phyloP scores from a whole-genome alignment of 1,140 invertebrate species.

The Armadillidium nasatum region DNA sequence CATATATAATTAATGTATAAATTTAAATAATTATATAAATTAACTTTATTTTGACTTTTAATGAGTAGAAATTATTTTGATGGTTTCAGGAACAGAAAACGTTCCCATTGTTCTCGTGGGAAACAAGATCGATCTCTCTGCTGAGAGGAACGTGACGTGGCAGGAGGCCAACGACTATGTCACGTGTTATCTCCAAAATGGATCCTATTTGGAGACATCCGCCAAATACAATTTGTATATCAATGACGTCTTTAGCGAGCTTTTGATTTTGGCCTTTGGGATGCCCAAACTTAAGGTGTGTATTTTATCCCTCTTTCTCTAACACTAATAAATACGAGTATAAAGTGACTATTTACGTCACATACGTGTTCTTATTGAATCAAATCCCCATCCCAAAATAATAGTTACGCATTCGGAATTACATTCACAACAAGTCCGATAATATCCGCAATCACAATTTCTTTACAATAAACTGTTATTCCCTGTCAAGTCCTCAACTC shows the following conservation, averaged over 20 bases:
- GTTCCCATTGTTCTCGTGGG: constrained; percentile 29
- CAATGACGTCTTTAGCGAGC: constrained; percentile 45
- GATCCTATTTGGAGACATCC: constrained; percentile 46
- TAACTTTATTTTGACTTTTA: not conserved
- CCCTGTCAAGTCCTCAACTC: too few species aligned
- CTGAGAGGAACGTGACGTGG: constrained; percentile 40
- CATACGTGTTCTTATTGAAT: too few species aligned
- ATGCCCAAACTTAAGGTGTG: constrained; percentile 25
- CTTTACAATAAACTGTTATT: too few species aligned
- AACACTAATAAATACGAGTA: too few species aligned
- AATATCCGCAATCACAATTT: too few species aligned
- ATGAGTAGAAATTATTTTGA: not conserved
- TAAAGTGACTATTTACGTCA: too few species aligned
- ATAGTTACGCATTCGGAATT: too few species aligned
- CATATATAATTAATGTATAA: too few species aligned
- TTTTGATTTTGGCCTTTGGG: constrained; percentile 39
- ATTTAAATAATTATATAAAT: too few species aligned
- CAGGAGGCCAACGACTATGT: constrained; percentile 40
- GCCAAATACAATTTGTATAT: constrained; percentile 48
- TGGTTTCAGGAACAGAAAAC: constrained; percentile 24
- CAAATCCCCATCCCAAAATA: too few species aligned
- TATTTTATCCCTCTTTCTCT: too few species aligned
- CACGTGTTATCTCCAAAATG: constrained; percentile 33
- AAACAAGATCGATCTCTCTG: constrained; percentile 36
- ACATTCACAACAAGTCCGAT: too few species aligned